Percentiles rank a stretch among this genome's conserved stretches.
phyloP scores from a whole-genome alignment of 2,888 invertebrate species.

The Mylabris sibirica region DNA sequence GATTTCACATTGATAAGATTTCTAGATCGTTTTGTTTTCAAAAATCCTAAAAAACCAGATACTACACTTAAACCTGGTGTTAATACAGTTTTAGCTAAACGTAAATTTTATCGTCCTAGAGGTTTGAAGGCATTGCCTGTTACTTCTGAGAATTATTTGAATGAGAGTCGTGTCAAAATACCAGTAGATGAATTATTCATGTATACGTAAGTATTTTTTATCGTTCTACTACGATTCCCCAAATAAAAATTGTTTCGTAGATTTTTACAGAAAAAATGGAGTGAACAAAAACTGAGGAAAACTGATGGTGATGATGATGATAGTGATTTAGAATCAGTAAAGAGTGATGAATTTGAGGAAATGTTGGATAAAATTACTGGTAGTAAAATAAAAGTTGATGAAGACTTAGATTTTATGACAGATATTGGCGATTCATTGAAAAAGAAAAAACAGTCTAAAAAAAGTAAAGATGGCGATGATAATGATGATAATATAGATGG shows the following conservation, averaged over 20 bases:
- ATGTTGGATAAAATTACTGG: slow-evolving; percentile 69
- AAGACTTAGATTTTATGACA: slow-evolving; percentile 73
- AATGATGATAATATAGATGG: slow-evolving; percentile 53
- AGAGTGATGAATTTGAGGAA: slow-evolving; percentile 79
- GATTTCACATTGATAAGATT: slow-evolving; percentile 93
- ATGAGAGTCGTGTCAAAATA: slow-evolving; percentile 73
- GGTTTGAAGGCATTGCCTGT: slow-evolving; percentile 78
- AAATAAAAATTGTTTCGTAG: slow-evolving; percentile 59
- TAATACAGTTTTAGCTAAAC: slow-evolving; percentile 70
- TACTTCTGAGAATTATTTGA: slow-evolving; percentile 74
- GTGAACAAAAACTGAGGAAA: slow-evolving; percentile 57
- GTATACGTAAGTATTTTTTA: slow-evolving; percentile 62
- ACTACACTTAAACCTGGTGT: slow-evolving; percentile 66
- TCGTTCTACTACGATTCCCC: slow-evolving; percentile 9
- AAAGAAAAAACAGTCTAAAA: slow-evolving; percentile 40
- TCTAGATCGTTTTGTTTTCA: slow-evolving; percentile 93
- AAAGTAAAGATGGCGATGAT: slow-evolving; percentile 63
- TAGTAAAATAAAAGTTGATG: slow-evolving; percentile 56
- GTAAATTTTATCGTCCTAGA: slow-evolving; percentile 74
- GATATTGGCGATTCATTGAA: slow-evolving; percentile 66
- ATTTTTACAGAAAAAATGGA: slow-evolving; percentile 66
- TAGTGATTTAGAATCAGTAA: slow-evolving; percentile 75
- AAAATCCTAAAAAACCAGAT: slow-evolving; percentile 81
- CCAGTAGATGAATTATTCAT: slow-evolving; percentile 92
- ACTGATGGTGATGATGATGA: slow-evolving; percentile 67